phyloP scores from a whole-genome alignment of 2,797 vertebrate genomes.

The Sebastes trivittatus region DNA sequence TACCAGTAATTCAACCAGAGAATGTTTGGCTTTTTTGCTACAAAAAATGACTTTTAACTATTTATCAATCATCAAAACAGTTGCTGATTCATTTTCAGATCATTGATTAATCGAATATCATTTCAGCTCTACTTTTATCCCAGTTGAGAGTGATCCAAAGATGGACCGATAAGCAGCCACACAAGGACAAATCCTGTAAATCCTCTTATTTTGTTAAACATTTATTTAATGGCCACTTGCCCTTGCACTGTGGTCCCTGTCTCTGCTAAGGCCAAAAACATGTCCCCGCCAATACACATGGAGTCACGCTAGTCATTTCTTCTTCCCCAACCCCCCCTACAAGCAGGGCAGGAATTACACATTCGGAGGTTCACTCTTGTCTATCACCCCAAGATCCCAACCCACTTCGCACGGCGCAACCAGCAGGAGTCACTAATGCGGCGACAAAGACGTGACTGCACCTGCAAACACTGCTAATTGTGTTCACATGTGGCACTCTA shows the following conservation, averaged over 20 bases:
- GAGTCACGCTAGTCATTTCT: background rate
- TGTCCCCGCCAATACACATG: too few species aligned
- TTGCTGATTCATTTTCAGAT: background rate
- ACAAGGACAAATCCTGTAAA: background rate
- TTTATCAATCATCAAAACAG: background rate
- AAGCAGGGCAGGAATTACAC: background rate
- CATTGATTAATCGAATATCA: background rate
- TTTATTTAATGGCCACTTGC: constrained; percentile 7
- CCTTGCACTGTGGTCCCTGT: background rate
- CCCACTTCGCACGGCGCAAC: background rate
- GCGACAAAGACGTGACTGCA: constrained; percentile 22
- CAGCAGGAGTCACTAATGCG: constrained; percentile 21
- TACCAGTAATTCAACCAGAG: background rate
- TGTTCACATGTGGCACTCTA: constrained; percentile 2
- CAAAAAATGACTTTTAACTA: background rate
- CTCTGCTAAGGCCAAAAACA: background rate
- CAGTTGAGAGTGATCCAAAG: background rate
- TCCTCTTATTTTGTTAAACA: constrained; percentile 1
- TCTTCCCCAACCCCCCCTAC: background rate
- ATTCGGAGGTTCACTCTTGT: constrained; percentile 1
- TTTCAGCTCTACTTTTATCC: background rate
- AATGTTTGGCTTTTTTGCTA: background rate
- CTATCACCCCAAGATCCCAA: constrained; percentile 1
- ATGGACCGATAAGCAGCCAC: background rate
- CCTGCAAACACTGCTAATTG: constrained; percentile 38